phyloP scores from a whole-genome alignment of 2,113 vertebrate genomes.

The Macheiramphus alcinus region DNA sequence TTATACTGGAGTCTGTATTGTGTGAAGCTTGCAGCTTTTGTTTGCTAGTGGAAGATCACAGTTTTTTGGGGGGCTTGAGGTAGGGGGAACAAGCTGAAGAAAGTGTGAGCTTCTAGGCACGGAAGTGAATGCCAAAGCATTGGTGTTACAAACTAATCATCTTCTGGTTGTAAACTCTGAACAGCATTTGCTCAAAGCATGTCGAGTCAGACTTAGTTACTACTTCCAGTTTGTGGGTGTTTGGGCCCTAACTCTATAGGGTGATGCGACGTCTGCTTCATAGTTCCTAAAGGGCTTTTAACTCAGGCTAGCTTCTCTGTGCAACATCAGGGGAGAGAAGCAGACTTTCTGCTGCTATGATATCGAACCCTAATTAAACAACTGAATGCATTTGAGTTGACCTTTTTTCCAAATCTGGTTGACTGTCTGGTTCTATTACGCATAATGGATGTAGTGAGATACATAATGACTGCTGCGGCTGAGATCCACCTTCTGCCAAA shows the following conservation, averaged over 20 bases:
- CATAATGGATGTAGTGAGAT: neutral
- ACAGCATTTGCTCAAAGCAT: neutral
- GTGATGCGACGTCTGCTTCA: neutral
- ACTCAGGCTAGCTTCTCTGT: neutral
- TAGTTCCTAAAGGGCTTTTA: neutral
- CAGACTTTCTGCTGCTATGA: neutral
- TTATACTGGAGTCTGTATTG: neutral
- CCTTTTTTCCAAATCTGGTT: neutral
- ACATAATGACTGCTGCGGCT: neutral
- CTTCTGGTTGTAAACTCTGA: neutral
- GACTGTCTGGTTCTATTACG: neutral
- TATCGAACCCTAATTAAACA: neutral
- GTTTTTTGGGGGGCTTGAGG: fast-evolving
- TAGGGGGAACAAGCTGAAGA: neutral
- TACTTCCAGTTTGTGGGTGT: neutral
- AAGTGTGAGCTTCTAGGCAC: neutral
- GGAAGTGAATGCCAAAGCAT: neutral
- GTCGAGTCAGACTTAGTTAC: neutral
- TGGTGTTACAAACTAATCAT: neutral
- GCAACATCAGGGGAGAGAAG: neutral
- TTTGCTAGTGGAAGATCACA: neutral
- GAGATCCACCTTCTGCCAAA: neutral
- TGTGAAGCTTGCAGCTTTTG: neutral
- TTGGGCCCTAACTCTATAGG: neutral
- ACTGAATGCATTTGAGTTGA: neutral